Conservation (phyloP, 2,797 vertebrate species). For the Coregonus suidteri region DNA sequence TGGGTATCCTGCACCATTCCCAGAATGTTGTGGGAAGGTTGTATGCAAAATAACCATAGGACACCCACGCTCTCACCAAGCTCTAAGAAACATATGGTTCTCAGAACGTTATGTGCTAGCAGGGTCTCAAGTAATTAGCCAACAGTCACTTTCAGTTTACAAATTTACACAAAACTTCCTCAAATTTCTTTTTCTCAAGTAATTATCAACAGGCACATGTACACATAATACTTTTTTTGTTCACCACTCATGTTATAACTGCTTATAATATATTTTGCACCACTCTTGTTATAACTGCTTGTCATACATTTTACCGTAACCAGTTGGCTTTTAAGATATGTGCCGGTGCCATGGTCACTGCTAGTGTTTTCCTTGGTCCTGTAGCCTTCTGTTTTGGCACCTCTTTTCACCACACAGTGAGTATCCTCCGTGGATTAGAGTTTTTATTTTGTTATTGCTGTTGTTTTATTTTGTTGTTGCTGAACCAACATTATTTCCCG, state of each 20-base stretch:
- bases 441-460: neutral
- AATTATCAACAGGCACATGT: no score
- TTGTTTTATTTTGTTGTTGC: neutral
- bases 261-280: no score
- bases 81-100: no score
- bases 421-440: neutral
- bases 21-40: no score
- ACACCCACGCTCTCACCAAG: no score
- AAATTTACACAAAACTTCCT: constrained; percentile 1
- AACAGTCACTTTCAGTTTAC: neutral
- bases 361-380: neutral
- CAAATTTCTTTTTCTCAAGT: neutral
- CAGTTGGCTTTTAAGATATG: neutral
- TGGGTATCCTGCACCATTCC: no score
- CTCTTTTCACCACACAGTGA: neutral
- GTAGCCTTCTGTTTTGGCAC: neutral
- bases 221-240: no score
- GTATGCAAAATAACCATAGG: no score
- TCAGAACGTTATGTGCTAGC: no score
- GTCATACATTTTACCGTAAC: neutral
- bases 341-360: neutral
- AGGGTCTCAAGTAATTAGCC: neutral
- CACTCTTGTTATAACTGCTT: neutral
- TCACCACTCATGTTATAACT: no score
- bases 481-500: neutral